A percentile compares a stretch with the other conserved stretches of the same genome.
Conservation (phyloP, 1,140 invertebrate species). For the Camponotus pennsylvanicus region DNA sequence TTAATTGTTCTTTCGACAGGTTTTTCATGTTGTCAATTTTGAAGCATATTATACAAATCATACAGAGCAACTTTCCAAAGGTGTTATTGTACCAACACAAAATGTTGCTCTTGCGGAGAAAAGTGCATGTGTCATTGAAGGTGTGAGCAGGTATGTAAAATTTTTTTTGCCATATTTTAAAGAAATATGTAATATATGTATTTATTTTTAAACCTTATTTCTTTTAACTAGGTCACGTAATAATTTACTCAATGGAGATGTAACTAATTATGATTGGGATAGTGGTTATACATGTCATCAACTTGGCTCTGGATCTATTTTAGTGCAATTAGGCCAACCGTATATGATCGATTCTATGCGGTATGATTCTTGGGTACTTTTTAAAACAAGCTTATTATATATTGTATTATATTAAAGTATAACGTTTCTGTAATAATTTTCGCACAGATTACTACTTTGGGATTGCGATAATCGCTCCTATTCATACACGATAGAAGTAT, state of each 20-base stretch:
- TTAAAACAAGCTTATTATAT: too few species aligned
- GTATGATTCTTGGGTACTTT: slow-evolving; percentile 82
- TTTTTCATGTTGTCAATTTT: slow-evolving; percentile 97
- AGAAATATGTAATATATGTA: not conserved
- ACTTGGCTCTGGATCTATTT: slow-evolving; percentile 97
- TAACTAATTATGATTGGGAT: slow-evolving; percentile 98
- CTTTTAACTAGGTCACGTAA: slow-evolving; percentile 92
- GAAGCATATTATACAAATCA: slow-evolving; percentile 95
- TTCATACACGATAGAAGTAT: slow-evolving; percentile 98
- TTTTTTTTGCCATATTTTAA: slow-evolving; percentile 16
- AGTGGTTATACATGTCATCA: slow-evolving; percentile 99
- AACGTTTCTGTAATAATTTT: slow-evolving; percentile 33
- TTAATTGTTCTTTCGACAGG: slow-evolving; percentile 83
- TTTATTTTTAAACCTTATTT: slow-evolving; percentile 22
- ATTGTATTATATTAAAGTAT: not conserved
- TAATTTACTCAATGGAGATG: slow-evolving; percentile 98
- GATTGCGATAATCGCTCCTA: slow-evolving; percentile 99
- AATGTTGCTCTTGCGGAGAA: slow-evolving; percentile 97
- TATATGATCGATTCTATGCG: slow-evolving; percentile 97
- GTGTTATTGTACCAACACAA: slow-evolving; percentile 93
- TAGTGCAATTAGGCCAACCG: slow-evolving; percentile 98
- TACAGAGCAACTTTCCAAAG: slow-evolving; percentile 91
- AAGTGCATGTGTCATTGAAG: slow-evolving; percentile 97
- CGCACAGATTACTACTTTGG: slow-evolving; percentile 94
- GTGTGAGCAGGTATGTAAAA: slow-evolving; percentile 89